A percentile compares a stretch with the other conserved stretches of the same genome.
These are phyloP conservation scores for Bombus superbus DNA, from an alignment of 1,140 invertebrate genomes.

Conservation along the genomic window DNA sequence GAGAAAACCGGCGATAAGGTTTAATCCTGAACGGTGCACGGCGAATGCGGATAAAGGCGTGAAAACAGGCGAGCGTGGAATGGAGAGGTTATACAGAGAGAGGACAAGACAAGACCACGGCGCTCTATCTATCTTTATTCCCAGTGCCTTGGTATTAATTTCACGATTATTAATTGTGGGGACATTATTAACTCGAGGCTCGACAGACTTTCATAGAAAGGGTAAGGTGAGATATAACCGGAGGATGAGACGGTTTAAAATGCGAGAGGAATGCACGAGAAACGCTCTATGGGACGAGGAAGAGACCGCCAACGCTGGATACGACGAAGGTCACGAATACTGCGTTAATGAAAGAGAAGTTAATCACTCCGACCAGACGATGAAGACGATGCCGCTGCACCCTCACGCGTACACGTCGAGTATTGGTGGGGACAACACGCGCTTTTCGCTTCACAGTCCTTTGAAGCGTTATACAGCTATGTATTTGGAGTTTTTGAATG, in stretches of 20 bases:
- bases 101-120: not conserved
- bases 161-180: conserved; percentile 64
- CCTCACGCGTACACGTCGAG: too few relatives aligned
- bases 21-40: conserved; percentile 20
- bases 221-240: conserved; percentile 43
- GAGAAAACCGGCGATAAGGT: conserved; percentile 30
- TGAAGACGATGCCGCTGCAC: conserved; percentile 41
- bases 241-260: conserved; percentile 58
- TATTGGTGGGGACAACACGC: not conserved
- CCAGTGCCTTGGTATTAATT: conserved; percentile 61
- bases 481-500: not conserved
- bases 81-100: not conserved
- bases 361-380: conserved; percentile 64
- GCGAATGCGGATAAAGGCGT: conserved; percentile 10
- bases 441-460: conserved; percentile 12
- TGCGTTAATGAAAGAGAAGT: conserved; percentile 66
- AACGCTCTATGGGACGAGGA: conserved; percentile 28
- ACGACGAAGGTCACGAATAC: conserved; percentile 62
- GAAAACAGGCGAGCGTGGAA: not conserved
- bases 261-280: conserved; percentile 62
- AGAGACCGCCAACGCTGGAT: conserved; percentile 48
- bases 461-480: not conserved
- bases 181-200: conserved; percentile 63
- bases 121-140: conserved; percentile 54
- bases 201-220: conserved; percentile 52